Evolutionary conservation across 2,888 invertebrate genomes (phyloP), one percentile per base, ranked within the genome.

Genomic region (Gibbula magus): DNA sequence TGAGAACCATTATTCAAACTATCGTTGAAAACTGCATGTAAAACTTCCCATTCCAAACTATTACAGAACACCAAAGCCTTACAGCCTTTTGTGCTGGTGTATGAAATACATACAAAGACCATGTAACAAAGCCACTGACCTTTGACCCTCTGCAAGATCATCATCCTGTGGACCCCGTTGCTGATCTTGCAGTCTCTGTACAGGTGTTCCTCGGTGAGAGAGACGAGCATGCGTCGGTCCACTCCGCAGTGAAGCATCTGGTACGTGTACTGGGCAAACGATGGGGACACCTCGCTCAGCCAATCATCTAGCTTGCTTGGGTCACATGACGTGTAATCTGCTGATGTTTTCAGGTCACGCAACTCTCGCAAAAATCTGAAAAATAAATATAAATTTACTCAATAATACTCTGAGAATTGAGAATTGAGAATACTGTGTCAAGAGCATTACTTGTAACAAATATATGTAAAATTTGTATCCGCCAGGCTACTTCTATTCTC

Each of bases 211-310:
- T 99, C 98, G 67, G 96, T 96, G 35, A 99, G 89, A 70, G 91
- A 92, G 83, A 96, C 95, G 82, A 99, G 95, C 13, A 96, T 96
- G 86, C 96, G 96, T 91, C 96, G 96, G 93, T 99, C 98, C 52
- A 99, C 97, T 20, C 99, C 99, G 35, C 97, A 96, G 91, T 98
- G 97, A 77, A 99, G 94, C 96, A 99, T 97, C 77, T 96, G 96
- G 93, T 99, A 99, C 0, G 99, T 98, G 93, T 99, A 99, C 86
- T 97, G 98, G 77, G 97, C 96, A 92, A 98, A 97, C 92, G 98
- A 98, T 2, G 96, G 95, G 0, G 97, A 97, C 81, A 99, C 95
- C 66, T 94, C 94, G 91, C 96, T 96, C 61, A 99, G 83, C 91
- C 92, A 93, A 10, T 89, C 88, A 78, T 91, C 89, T 29, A 99